Evolutionary conservation across 2,888 invertebrate genomes (phyloP).

Genomic region (Prosopocoilus inquinatus): DNA sequence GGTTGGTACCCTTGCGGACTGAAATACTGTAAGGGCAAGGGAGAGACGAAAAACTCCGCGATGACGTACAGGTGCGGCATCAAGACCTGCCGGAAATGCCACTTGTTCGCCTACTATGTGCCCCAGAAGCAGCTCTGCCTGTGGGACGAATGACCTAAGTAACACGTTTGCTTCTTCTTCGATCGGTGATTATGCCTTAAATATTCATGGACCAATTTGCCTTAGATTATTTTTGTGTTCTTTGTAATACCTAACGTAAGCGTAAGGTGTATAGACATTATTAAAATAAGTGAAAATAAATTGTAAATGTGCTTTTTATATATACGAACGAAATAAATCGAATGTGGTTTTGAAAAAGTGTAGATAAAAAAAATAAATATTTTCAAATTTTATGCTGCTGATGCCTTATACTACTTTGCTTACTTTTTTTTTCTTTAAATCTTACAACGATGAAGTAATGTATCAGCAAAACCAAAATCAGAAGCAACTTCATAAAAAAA

Average conservation of each 20-base stretch:
- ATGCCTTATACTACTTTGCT: neutral
- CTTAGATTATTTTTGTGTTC: conserved; percentile 36
- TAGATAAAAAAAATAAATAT: neutral
- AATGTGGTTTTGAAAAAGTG: neutral
- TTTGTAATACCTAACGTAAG: neutral
- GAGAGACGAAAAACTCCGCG: conserved; percentile 55
- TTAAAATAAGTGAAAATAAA: conserved; percentile 15
- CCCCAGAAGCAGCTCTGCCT: conserved; percentile 79
- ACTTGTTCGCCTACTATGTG: conserved; percentile 83
- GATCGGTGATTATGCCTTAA: conserved; percentile 20
- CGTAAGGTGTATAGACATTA: conserved; percentile 11
- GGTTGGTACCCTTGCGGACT: conserved; percentile 96
- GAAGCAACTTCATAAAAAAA: too few species aligned
- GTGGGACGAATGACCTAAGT: conserved; percentile 69
- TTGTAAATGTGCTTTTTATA: conserved; percentile 21
- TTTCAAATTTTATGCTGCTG: neutral
- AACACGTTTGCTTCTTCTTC: conserved; percentile 19
- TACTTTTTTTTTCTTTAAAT: too few species aligned
- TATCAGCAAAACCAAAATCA: too few species aligned
- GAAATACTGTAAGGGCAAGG: conserved; percentile 79
- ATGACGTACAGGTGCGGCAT: conserved; percentile 88
- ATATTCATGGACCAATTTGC: conserved; percentile 46
- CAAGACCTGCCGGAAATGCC: conserved; percentile 90
- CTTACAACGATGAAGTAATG: too few species aligned
- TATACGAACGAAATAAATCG: conserved; percentile 17